Evolutionary conservation across 2,797 vertebrate species (phyloP).

Genomic region (Pantherophis vulpinus): DNA sequence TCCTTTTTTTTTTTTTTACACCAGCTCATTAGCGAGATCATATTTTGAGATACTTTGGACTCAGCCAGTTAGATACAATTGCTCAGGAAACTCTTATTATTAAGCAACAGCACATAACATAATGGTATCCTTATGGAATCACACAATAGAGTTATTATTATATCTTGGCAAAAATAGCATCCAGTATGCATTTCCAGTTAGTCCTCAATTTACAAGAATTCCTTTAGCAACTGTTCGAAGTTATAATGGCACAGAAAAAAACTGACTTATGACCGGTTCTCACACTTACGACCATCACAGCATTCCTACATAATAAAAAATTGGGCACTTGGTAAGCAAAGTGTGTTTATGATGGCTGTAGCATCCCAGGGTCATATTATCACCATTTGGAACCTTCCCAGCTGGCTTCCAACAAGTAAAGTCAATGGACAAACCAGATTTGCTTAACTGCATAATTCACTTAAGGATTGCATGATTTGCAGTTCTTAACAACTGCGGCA

Average conservation of each 20-base stretch:
- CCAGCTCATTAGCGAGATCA: background rate
- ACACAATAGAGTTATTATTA: background rate
- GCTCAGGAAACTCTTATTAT: background rate
- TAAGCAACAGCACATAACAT: background rate
- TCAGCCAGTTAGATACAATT: background rate
- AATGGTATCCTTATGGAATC: background rate
- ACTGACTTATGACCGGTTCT: background rate
- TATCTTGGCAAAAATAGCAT: background rate
- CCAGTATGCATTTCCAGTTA: background rate
- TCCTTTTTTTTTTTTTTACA: background rate
- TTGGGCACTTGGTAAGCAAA: background rate
- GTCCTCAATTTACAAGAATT: background rate
- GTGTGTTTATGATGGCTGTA: background rate
- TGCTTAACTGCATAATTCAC: background rate
- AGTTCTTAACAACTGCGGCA: background rate
- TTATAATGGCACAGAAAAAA: background rate
- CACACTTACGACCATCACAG: background rate
- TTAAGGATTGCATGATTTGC: background rate
- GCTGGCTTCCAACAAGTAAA: background rate
- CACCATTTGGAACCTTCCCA: background rate
- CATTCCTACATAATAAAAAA: background rate
- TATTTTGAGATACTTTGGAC: background rate
- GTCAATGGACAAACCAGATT: background rate
- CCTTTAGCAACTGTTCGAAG: background rate
- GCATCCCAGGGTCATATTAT: background rate